Evolutionary conservation across 2,797 vertebrate species (phyloP), one percentile per base, ranked within the genome.

Genomic region (Borostomias antarcticus): DNA sequence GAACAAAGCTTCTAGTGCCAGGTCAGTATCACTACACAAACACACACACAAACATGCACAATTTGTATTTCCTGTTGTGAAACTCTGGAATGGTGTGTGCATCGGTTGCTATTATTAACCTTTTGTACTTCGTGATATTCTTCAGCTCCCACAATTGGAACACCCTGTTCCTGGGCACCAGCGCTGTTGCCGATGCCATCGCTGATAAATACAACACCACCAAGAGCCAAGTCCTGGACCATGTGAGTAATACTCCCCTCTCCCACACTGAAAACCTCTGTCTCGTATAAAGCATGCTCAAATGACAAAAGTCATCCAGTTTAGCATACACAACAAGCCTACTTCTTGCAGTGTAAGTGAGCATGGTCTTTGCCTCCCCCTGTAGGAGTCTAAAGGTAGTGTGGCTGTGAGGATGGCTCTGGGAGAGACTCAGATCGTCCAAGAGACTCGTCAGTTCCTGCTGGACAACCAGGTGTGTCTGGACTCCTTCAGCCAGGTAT

Each of bases 101-200:
- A 17, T 19, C 13, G 19, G 57, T 21, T 19, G 32, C 57, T 8
- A 45, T 47, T 29, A 1, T 57, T 57, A 29, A 33, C 56, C 52
- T 21, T 3, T 4, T 48, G 1, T 6, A 13, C 11, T 66, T 13
- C 10, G 53, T 23, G 64, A n/a, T n/a, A n/a, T 25, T 68, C 35
- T 82, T 2, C 64, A 99, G 97, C 81, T 95, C 96, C 58, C 95
- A 99, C 87, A 99, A 98, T 85, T 99, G 98, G 98, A 99, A 98
- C 78, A 78, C 93, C 0, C 79, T 99, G 64, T 99, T 99, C 72
- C 87, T 99, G 89, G 97, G 96, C 2, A 96, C 94, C 0, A 99
- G 93, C 0, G 93, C 97, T 0, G 95, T 99, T 73, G 98, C 96
- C 0, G 97, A 98, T 7, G 93, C 92, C 61, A 95, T 99, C 1